Conservation (phyloP, 2,888 invertebrate genomes). For the Leptopilina syphax region DNA sequence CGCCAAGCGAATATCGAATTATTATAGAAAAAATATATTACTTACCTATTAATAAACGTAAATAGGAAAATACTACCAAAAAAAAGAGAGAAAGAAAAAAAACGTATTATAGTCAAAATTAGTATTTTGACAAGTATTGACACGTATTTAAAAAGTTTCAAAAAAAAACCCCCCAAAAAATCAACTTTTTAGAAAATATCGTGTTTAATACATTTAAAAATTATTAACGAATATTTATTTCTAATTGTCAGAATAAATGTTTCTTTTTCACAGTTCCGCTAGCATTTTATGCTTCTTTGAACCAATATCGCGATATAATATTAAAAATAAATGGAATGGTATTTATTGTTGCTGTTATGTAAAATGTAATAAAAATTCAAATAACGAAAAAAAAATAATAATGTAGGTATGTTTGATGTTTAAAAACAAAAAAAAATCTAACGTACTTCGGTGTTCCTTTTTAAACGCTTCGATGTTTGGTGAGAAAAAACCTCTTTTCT, state of each 20-base stretch:
- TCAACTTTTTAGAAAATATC: neutral
- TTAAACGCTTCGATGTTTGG: constrained; percentile 12
- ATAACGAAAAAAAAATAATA: neutral
- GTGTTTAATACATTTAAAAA: too few species aligned
- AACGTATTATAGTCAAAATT: constrained; percentile 18
- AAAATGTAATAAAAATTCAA: constrained; percentile 29
- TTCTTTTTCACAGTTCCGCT: too few species aligned
- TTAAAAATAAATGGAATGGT: constrained; percentile 13
- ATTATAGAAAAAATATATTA: constrained; percentile 36
- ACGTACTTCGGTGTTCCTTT: constrained; percentile 25
- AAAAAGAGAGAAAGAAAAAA: neutral
- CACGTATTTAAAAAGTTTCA: neutral
- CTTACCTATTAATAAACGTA: constrained; percentile 17
- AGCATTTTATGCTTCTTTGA: too few species aligned
- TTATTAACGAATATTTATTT: too few species aligned
- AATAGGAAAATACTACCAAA: constrained; percentile 18
- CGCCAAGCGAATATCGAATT: constrained; percentile 54
- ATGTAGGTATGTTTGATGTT: constrained; percentile 33
- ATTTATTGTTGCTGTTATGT: constrained; percentile 35
- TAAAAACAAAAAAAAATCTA: neutral
- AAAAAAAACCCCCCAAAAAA: neutral
- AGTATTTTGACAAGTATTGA: too few species aligned
- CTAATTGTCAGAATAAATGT: too few species aligned
- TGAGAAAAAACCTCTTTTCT: constrained; percentile 15
- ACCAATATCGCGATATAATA: neutral